Evolutionary conservation across 2,113 vertebrate species (phyloP).

Genomic region (Pelusios castaneus): DNA sequence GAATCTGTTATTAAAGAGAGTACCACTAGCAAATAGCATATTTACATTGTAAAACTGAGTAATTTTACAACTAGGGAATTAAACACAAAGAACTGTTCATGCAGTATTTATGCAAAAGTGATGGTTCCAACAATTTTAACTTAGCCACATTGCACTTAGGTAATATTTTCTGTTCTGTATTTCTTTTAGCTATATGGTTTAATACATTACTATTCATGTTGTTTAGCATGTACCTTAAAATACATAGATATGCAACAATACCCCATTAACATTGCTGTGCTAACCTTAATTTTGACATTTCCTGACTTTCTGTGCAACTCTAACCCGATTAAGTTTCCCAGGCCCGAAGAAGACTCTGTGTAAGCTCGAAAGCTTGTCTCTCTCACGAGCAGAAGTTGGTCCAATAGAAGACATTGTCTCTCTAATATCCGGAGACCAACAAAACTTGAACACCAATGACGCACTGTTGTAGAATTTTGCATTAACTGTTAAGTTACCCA

Average conservation of each 20-base stretch:
- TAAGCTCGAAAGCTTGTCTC: not conserved
- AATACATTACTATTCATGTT: not conserved
- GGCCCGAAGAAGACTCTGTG: not conserved
- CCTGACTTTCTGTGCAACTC: not conserved
- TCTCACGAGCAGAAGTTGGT: not conserved
- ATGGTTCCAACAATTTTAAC: constrained; percentile 48
- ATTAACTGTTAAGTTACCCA: not conserved
- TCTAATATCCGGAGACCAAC: not conserved
- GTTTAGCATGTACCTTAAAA: accelerated
- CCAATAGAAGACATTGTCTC: not conserved
- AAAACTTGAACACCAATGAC: not conserved
- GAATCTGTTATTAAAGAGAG: not conserved
- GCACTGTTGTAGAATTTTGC: not conserved
- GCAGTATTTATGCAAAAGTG: constrained; percentile 46
- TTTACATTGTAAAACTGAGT: not conserved
- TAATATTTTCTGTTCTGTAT: constrained; percentile 55
- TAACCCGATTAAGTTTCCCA: not conserved
- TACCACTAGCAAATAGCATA: not conserved
- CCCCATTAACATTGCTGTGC: not conserved
- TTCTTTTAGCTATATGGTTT: not conserved
- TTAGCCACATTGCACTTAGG: not conserved
- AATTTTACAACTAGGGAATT: constrained; percentile 12
- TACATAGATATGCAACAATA: not conserved
- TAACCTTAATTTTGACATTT: not conserved
- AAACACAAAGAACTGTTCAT: constrained; percentile 30